Base-by-base conservation (phyloP, 2,797 vertebrate species). In the Pangasius krempfi region DNA sequence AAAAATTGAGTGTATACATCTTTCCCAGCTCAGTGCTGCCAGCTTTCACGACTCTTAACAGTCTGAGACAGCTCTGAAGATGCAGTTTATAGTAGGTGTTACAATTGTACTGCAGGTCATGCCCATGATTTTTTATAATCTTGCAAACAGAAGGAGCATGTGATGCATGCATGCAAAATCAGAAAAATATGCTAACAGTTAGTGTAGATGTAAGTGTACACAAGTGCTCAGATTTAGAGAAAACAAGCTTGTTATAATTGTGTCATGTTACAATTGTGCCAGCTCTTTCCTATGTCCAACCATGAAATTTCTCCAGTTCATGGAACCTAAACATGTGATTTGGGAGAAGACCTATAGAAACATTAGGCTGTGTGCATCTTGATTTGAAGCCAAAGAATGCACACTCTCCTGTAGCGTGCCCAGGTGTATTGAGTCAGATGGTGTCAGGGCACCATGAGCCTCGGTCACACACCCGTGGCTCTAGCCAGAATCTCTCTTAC, bases 381-480 rank as follows among this genome's bases (percentile, higher is more conserved):
- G 37, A 25, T n/a, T 60, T 22, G 5, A 20, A 68, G 60, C 12
- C 6, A 62, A 14, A 27, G 2, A 37, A 4, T 73, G 30, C 73
- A 16, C n/a, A 22, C 56, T 7, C 13, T 66, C 3, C 47, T 68
- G 50, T 54, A 78, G 75, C 33, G 14, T 52, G 89, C 81, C 89
- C 91, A 81, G 93, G 89, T 75, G 72, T 92, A 92, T 92, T 93
- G 94, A 82, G 89, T 64, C 84, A 80, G 73, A 66, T 60, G 68
- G 30, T 84, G 60, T 47, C 33, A 78, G 50, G 20, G 82, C 60
- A 86, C 44, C 20, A 3, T 20, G 85, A 86, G 60, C 25, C 70
- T 58, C 33, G n/a, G 54, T 64, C 75, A 33, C 85, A 85, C 62
- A 58, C 30, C 37, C 56, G 2, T 76, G 60, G 60, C 56, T 78